Conservation (phyloP, 2,797 vertebrate genomes). For the Dendrocincla fuliginosa region DNA sequence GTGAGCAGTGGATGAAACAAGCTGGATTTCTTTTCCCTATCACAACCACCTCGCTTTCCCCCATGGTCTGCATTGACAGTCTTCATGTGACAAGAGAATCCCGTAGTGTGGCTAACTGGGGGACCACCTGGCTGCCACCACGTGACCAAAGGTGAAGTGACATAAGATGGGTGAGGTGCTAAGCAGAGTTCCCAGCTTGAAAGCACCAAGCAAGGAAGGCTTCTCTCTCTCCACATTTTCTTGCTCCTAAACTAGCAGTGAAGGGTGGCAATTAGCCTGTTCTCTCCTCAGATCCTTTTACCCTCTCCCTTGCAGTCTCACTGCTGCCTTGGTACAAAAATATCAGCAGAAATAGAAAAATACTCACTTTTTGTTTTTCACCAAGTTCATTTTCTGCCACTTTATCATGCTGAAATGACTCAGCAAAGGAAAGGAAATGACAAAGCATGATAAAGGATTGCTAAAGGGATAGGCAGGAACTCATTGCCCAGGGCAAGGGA, state of each 20-base stretch:
- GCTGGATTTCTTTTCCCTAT: background rate
- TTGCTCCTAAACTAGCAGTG: background rate
- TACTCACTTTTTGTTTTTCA: background rate
- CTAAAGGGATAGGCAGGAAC: background rate
- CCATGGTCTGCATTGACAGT: rapidly evolving
- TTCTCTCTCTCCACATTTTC: background rate
- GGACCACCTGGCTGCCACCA: background rate
- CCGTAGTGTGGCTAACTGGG: rapidly evolving
- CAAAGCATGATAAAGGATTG: conserved; percentile 2
- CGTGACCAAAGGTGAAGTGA: background rate
- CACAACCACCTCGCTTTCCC: background rate
- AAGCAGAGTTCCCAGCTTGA: background rate
- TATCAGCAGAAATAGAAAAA: background rate
- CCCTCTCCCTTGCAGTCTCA: background rate
- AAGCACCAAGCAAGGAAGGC: background rate
- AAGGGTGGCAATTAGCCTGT: background rate
- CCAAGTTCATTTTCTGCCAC: background rate
- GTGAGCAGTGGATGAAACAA: background rate
- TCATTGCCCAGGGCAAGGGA: background rate
- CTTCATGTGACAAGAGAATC: rapidly evolving
- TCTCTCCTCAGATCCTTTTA: background rate
- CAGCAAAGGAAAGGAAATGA: conserved; percentile 27
- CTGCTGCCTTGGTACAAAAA: background rate
- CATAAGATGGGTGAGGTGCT: background rate
- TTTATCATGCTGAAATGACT: background rate